Evolutionary conservation across 2,888 invertebrate species (phyloP).

Genomic region (Athrips mouffetella): DNA sequence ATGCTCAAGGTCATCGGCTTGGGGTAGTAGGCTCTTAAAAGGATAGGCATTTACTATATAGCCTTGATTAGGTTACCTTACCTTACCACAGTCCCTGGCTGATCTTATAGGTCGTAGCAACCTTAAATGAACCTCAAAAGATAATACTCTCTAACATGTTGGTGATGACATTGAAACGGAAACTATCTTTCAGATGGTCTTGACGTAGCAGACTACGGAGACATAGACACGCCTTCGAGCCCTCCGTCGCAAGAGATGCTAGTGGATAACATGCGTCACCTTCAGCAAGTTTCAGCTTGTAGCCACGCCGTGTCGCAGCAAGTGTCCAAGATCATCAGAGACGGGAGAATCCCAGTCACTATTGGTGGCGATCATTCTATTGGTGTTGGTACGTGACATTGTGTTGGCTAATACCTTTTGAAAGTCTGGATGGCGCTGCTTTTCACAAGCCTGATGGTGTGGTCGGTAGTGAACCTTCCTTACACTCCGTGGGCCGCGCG

Average conservation of each 20-base stretch:
- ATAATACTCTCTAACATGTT: background rate
- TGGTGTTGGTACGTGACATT: constrained; percentile 79
- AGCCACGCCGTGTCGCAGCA: constrained; percentile 82
- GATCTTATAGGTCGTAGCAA: background rate
- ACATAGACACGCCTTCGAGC: constrained; percentile 41
- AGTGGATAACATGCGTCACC: constrained; percentile 67
- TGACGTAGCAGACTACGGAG: constrained; percentile 85
- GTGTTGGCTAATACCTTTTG: too few species aligned
- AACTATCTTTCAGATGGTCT: constrained; percentile 65
- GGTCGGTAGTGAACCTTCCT: too few species aligned
- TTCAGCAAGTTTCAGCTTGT: constrained; percentile 67
- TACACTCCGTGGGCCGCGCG: too few species aligned
- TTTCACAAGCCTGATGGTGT: too few species aligned
- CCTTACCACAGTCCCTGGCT: background rate
- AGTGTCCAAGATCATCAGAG: constrained; percentile 80
- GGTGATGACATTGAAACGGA: background rate
- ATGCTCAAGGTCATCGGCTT: too few species aligned
- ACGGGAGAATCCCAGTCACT: constrained; percentile 83
- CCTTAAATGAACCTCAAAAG: too few species aligned
- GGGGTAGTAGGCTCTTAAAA: too few species aligned
- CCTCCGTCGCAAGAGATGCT: constrained; percentile 33
- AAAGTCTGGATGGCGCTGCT: too few species aligned
- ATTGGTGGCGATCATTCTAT: constrained; percentile 96
- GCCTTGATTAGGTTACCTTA: background rate
- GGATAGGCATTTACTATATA: too few species aligned